Base-by-base conservation (phyloP, 1,140 invertebrate species). In the Papilio xuthus region DNA sequence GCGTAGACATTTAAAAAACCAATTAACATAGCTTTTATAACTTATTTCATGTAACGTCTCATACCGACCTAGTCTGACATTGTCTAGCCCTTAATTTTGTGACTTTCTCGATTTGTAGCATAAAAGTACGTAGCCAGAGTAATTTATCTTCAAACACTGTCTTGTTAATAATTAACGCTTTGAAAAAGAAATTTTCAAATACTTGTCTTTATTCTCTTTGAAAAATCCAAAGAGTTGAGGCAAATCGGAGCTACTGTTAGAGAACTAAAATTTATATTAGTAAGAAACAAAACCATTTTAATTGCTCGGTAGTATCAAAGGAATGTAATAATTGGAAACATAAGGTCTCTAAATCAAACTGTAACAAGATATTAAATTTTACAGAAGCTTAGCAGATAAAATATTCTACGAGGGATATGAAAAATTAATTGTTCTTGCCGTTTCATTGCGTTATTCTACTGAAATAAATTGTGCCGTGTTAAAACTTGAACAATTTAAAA, bases 311-410 rank as follows among this genome's bases (percentile, higher is more conserved):
- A n/a, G n/a, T 72, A 9, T 23, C n/a, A 73, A 44, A 42, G 41
- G 71, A 73, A 42, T 73, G 41, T 47, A 13, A 73, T 73, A 73
- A 44, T 47, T 23, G 41, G 13, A 44, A 47, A 73, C 42, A 47
- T 47, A 12, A 3, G 20, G 23, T 44, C 20, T 73, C 42, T 73
- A 73, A 73, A 73, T 73, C 71, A 73, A 50, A 47, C 12, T 47
- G 69, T 13, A 47, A 73, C 41, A 73, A 42, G 41, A 73, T 44
- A 73, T 73, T 73, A 73, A 73, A 73, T 50, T 44, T 42, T 42
- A 23, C 42, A 73, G 26, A 67, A 28, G 56, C 10, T 60, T 60
- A 60, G 23, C 56, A 13, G 20, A 12, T 67, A 67, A 67, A 67
- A 32, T 32, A 32, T 15, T 32, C 12, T 32, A 13, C 60, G 3